A percentile compares a stretch with the other conserved stretches of the same genome.
phyloP scores from a whole-genome alignment of 2,888 invertebrate genomes.

The Leptura quadrifasciata region DNA sequence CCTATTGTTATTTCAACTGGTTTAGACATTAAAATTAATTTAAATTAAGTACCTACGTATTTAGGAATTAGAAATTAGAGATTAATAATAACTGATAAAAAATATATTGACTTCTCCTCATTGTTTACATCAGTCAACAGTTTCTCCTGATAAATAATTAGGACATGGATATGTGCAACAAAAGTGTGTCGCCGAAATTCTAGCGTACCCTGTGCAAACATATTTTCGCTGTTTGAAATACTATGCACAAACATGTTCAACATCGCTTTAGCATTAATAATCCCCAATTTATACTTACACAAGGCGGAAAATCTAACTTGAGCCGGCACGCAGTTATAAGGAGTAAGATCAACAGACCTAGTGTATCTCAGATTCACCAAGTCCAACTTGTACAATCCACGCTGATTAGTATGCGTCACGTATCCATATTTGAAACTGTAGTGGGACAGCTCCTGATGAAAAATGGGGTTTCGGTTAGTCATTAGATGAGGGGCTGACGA shows the following conservation, averaged over 20 bases:
- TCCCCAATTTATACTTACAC: conserved; percentile 76
- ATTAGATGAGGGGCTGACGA: not conserved
- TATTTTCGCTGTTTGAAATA: not conserved
- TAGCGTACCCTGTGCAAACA: no score
- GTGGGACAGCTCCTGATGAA: conserved; percentile 75
- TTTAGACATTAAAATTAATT: no score
- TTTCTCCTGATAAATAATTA: no score
- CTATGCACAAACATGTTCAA: not conserved
- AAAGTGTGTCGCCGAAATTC: no score
- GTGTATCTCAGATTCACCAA: conserved; percentile 83
- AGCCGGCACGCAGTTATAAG: conserved; percentile 84
- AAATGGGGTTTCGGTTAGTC: conserved; percentile 32
- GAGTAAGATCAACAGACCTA: conserved; percentile 82
- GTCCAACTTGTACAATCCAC: conserved; percentile 84
- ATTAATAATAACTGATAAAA: no score
- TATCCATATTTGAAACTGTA: conserved; percentile 82
- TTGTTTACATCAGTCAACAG: no score
- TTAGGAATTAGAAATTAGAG: no score
- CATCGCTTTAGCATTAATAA: not conserved
- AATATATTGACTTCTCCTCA: no score
- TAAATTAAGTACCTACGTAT: no score
- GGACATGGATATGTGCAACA: no score
- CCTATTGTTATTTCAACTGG: no score
- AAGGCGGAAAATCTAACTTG: conserved; percentile 82
- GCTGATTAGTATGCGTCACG: conserved; percentile 83